Evolutionary conservation across 2,113 vertebrate genomes (phyloP), one percentile per base, ranked within the genome.

Genomic region (Mustela nigripes): DNA sequence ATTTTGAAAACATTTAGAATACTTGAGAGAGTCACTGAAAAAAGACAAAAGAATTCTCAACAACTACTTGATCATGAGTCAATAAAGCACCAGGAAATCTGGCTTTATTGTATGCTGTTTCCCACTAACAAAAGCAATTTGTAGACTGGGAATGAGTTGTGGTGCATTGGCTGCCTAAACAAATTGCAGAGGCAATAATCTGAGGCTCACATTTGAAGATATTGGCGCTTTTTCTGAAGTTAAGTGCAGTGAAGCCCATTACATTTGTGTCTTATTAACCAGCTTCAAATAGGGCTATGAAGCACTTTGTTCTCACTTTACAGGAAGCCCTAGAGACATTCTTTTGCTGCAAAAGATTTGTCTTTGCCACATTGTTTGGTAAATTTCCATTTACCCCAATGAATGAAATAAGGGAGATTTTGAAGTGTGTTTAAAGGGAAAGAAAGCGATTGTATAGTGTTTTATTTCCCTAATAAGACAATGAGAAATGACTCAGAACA

Each of bases 171-270:
- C 28, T 96, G n/a, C 50, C 79, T 82, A 97, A 96, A 84, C 45
- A 97, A 53, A 81, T 45, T 94, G 11, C 91, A 97, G 90, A 92
- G 53, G 67, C 84, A 91, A 33, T 97, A 98, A 98, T 97, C 50
- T n/a, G 7, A 98, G 3, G 2, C 96, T 98, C 39, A 45, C 63
- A 95, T 97, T 48, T 94, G 78, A 96, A 84, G 36, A 90, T 80
- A 83, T 97, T 60, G 81, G 86, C 2, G 7, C 39, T 98, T 96
- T 95, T 97, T 97, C 69, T 97, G 28, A 97, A 98, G 90, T 95
- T 82, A 98, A 98, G 97, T 96, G 87, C 91, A 93, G n/a, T 94
- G 80, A 97, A 90, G n/a, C 14, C 36, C 96, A 97, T 42, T 71
- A 81, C 89, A n/a, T 92, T 92, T 97, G 16, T 97, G 97, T 97